phyloP scores from a whole-genome alignment of 2,113 vertebrate species.

The Gila orcuttii region DNA sequence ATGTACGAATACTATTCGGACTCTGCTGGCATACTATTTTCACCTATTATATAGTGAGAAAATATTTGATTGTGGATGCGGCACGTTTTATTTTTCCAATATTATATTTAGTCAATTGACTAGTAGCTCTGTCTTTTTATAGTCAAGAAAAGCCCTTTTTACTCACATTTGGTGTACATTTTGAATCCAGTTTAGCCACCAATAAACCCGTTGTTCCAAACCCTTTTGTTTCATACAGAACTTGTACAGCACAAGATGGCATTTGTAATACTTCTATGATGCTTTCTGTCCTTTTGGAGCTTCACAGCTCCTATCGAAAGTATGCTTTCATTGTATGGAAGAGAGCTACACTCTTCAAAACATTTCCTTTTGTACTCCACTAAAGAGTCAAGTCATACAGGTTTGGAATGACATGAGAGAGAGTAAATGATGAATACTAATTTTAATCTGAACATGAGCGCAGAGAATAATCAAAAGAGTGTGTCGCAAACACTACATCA shows the following conservation, averaged over 20 bases:
- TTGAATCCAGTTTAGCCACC: not conserved
- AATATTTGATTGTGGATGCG: too few species aligned
- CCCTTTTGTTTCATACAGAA: not conserved
- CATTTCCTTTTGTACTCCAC: not conserved
- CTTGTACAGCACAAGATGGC: not conserved
- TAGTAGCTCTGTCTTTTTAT: too few species aligned
- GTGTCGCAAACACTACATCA: slow-evolving; percentile 6
- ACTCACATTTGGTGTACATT: not conserved
- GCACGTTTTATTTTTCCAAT: too few species aligned
- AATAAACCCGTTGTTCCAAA: not conserved
- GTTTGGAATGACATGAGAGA: not conserved
- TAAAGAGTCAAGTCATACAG: not conserved
- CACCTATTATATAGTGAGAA: too few species aligned
- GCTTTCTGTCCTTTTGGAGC: not conserved
- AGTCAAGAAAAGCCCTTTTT: too few species aligned
- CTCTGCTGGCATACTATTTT: too few species aligned
- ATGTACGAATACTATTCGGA: too few species aligned
- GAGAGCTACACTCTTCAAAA: not conserved
- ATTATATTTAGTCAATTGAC: too few species aligned
- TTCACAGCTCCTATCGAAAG: not conserved
- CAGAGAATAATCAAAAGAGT: not conserved
- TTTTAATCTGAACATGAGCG: not conserved
- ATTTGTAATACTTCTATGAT: not conserved
- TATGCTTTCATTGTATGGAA: not conserved
- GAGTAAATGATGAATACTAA: not conserved